Evolutionary conservation across 2,113 vertebrate genomes (phyloP), one percentile per base, ranked within the genome.

Genomic region (Sebastes schlegelii): DNA sequence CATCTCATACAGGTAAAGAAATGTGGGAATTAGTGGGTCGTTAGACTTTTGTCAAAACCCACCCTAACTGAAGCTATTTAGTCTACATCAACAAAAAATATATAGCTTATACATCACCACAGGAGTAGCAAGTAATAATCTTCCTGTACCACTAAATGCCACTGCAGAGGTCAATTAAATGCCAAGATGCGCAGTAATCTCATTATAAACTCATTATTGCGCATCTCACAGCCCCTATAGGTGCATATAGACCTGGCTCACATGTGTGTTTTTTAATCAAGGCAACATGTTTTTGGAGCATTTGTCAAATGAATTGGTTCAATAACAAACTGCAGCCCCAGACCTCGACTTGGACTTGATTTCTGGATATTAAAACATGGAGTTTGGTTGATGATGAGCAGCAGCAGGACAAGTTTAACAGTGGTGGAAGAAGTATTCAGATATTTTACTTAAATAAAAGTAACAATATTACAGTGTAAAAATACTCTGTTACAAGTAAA

Each of bases 321-420:
- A 26, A 26, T 26, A 26, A 26, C 12, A 21, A 23, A 16, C 14
- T 48, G 43, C 43, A 60, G 54, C 8, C 45, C 12, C 6, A 26
- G 52, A 55, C 26, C 26, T 26, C 26, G 26, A 26, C 26, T 26
- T 26, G 26, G 26, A 26, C 26, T 26, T 26, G 26, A 26, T 26
- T 26, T 26, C 26, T 26, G 26, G 26, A 26, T 26, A 26, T 26
- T 26, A 26, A 26, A 23, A 40, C 70, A 19, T 45, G 43, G 43
- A 9, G n/a, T 61, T 62, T 61, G 5, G 26, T n/a, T 11, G 60
- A 17, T 26, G 26, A 26, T 26, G 26, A 26, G 6, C 68, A 42
- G 71, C 49, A 68, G 55, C 65, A 34, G 79, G 55, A 68, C 65
- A 76, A 79, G 65, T 60, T 26, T 26, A 26, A 26, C 26, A 26